Evolutionary conservation across 2,888 invertebrate species (phyloP).

Genomic region (Ophion costatus): DNA sequence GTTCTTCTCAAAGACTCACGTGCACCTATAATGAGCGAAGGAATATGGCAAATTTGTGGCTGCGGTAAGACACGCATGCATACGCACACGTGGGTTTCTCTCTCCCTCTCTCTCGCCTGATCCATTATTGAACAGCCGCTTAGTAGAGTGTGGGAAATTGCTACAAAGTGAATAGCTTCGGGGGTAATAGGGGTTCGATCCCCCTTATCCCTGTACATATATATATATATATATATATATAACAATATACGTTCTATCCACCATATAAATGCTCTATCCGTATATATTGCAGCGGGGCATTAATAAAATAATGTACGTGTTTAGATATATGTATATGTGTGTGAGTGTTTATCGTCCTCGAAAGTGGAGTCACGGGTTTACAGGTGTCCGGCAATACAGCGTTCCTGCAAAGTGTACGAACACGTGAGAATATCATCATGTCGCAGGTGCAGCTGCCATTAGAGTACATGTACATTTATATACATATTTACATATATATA

Average conservation of each 20-base stretch:
- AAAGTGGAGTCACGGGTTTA: constrained; percentile 69
- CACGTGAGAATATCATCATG: constrained; percentile 80
- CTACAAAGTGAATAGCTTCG: constrained; percentile 46
- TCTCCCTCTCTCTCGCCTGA: constrained; percentile 3
- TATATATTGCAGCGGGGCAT: constrained; percentile 13
- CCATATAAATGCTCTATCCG: too few relatives aligned
- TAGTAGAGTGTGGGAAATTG: constrained; percentile 62
- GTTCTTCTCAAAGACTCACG: neutral
- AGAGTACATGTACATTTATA: constrained; percentile 37
- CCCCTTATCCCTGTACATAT: constrained; percentile 30
- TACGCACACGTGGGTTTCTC: constrained; percentile 29
- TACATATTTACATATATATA: neutral
- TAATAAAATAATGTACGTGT: neutral
- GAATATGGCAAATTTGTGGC: constrained; percentile 35
- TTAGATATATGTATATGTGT: neutral
- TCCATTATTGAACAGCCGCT: constrained; percentile 62
- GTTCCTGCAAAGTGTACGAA: constrained; percentile 45
- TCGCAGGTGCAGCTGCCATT: constrained; percentile 79
- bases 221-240: constrained; percentile 14
- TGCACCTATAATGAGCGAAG: neutral
- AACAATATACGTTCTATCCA: constrained; percentile 21
- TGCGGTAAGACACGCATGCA: neutral
- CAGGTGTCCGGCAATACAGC: constrained; percentile 77
- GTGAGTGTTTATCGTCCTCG: neutral
- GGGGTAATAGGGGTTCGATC: constrained; percentile 55